Evolutionary conservation across 2,797 vertebrate genomes (phyloP).

Genomic region (Aratinga solstitialis): DNA sequence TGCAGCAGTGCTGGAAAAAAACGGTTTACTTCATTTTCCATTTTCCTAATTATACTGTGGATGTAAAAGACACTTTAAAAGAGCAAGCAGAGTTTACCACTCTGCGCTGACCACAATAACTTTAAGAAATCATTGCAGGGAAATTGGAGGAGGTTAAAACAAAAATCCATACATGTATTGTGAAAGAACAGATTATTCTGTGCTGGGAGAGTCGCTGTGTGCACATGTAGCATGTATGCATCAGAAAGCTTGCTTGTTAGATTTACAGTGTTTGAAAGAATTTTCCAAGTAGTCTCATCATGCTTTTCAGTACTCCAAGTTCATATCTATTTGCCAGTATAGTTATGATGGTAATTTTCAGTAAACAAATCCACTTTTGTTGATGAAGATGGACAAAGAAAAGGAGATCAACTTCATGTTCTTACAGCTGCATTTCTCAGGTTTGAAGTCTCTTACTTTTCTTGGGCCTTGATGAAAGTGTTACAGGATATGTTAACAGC

Average conservation of each 20-base stretch:
- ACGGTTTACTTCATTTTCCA: not conserved
- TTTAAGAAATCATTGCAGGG: not conserved
- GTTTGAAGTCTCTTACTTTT: not conserved
- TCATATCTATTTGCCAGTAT: not conserved
- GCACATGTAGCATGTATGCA: not conserved
- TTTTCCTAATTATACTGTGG: not conserved
- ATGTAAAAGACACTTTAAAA: not conserved
- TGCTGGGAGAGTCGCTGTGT: not conserved
- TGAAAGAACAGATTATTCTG: not conserved
- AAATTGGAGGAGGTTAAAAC: not conserved
- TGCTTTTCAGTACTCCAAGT: not conserved
- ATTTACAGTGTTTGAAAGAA: not conserved
- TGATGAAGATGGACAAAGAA: not conserved
- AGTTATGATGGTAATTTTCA: not conserved
- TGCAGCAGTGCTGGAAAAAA: not conserved
- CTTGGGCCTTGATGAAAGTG: not conserved
- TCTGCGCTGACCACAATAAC: not conserved
- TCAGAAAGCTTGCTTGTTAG: not conserved
- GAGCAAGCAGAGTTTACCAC: not conserved
- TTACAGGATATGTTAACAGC: not conserved
- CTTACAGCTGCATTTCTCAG: not conserved
- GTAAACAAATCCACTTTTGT: not conserved
- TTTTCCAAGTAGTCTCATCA: not conserved
- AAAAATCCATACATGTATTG: not conserved
- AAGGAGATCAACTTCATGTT: not conserved